Percentiles rank a stretch among this genome's conserved stretches.
Conservation (phyloP, 2,797 vertebrate species). For the Aplochiton taeniatus region DNA sequence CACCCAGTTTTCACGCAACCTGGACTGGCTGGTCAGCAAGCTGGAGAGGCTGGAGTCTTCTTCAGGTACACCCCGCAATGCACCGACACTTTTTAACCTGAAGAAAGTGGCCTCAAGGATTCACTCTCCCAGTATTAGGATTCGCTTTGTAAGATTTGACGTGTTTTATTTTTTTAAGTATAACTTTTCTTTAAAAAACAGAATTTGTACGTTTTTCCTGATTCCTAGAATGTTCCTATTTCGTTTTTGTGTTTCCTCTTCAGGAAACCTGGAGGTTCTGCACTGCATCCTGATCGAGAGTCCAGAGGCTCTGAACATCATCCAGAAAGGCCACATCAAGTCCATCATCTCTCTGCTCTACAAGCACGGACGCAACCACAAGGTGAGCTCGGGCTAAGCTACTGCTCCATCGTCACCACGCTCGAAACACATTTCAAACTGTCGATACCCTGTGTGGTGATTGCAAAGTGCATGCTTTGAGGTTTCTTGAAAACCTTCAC, state of each 20-base stretch:
- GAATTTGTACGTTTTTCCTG: no score
- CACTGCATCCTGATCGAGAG: slow-evolving; percentile 96
- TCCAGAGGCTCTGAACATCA: slow-evolving; percentile 96
- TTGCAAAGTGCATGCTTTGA: no score
- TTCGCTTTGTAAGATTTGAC: no score
- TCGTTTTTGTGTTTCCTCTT: not conserved
- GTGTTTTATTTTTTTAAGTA: no score
- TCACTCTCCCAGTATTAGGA: no score
- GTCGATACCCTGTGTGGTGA: no score
- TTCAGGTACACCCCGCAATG: slow-evolving; percentile 81
- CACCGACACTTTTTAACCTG: no score
- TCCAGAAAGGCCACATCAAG: slow-evolving; percentile 92
- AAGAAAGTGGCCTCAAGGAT: no score
- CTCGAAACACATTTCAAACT: not conserved
- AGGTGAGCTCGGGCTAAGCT: slow-evolving; percentile 82
- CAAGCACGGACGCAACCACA: slow-evolving; percentile 96
- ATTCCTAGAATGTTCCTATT: no score
- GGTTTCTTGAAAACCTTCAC: no score
- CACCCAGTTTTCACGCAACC: slow-evolving; percentile 93
- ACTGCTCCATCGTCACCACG: not conserved
- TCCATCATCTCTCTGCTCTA: slow-evolving; percentile 96
- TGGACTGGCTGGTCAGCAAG: slow-evolving; percentile 98
- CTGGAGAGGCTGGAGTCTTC: slow-evolving; percentile 96
- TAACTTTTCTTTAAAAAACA: no score
- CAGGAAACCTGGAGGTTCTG: slow-evolving; percentile 96